A percentile compares a stretch with the other conserved stretches of the same genome.
Conservation (phyloP, 2,797 vertebrate genomes). For the Tapirus indicus region DNA sequence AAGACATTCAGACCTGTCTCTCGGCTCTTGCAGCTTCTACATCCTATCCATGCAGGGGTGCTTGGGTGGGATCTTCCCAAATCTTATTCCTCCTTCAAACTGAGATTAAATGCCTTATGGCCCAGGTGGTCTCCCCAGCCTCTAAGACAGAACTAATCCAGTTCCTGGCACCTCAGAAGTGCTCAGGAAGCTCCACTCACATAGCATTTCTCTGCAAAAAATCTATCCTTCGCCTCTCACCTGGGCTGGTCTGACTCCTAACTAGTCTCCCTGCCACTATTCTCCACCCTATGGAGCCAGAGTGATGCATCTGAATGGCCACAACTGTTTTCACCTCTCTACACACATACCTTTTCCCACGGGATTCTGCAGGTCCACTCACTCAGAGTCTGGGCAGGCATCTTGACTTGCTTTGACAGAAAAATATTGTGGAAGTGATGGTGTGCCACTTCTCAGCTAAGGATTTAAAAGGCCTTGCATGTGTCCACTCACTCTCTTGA, state of each 20-base stretch:
- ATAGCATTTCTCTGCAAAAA: background rate
- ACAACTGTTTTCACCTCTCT: background rate
- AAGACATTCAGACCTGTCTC: no score
- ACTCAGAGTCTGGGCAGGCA: background rate
- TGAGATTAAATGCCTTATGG: background rate
- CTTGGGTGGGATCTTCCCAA: no score
- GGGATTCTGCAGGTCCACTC: background rate
- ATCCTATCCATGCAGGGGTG: no score
- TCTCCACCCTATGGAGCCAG: background rate
- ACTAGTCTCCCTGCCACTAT: background rate
- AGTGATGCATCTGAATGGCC: background rate
- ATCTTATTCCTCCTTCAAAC: background rate
- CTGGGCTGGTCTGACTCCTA: background rate
- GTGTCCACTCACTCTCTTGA: background rate
- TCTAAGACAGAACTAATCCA: background rate
- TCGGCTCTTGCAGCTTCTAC: no score
- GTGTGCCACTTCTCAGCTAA: background rate
- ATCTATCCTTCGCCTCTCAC: background rate
- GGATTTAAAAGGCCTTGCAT: background rate
- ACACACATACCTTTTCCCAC: background rate
- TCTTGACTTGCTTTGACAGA: background rate
- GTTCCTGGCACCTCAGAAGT: background rate
- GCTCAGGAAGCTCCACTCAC: background rate
- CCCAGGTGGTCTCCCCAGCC: background rate
- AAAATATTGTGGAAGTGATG: background rate